A percentile compares a stretch with the other conserved stretches of the same genome.
phyloP scores from a whole-genome alignment of 2,797 vertebrate genomes.

The Cyprinodon diabolis region DNA sequence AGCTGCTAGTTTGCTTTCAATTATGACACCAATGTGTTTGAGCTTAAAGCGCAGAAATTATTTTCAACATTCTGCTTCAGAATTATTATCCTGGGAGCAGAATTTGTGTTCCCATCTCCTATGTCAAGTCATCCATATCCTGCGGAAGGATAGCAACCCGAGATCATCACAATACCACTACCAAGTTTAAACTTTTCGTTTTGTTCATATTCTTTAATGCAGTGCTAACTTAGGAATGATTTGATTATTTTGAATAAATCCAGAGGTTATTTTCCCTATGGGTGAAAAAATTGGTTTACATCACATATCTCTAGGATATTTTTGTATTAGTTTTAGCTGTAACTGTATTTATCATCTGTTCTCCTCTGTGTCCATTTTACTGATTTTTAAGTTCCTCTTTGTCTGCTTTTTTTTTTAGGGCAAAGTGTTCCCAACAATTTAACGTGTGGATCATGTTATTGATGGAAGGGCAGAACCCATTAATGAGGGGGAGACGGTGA shows the following conservation, averaged over 20 bases:
- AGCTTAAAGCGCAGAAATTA: not conserved
- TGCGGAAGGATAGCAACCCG: not conserved
- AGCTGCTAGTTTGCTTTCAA: not conserved
- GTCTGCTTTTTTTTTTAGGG: slow-evolving; percentile 48
- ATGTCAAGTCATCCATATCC: not conserved
- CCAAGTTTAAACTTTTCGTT: not conserved
- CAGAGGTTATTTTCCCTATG: not conserved
- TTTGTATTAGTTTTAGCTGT: slow-evolving; percentile 19
- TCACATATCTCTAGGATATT: slow-evolving; percentile 23
- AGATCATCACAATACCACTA: not conserved
- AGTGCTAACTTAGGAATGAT: not conserved
- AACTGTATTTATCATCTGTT: slow-evolving; percentile 7
- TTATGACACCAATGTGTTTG: not conserved
- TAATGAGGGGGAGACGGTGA: slow-evolving; percentile 52
- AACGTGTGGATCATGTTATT: slow-evolving; percentile 40
- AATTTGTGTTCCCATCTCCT: too few relatives aligned
- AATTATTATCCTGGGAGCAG: too few relatives aligned
- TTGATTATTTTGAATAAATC: not conserved
- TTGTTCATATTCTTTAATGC: not conserved
- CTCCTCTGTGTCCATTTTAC: slow-evolving; percentile 35
- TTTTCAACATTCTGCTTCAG: not conserved
- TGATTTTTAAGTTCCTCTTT: slow-evolving; percentile 47
- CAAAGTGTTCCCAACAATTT: slow-evolving; percentile 22
- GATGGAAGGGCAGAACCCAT: slow-evolving; percentile 27
- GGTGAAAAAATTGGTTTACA: not conserved